Evolutionary conservation across 2,888 invertebrate species (phyloP).

Genomic region (Oscheius sp.): DNA sequence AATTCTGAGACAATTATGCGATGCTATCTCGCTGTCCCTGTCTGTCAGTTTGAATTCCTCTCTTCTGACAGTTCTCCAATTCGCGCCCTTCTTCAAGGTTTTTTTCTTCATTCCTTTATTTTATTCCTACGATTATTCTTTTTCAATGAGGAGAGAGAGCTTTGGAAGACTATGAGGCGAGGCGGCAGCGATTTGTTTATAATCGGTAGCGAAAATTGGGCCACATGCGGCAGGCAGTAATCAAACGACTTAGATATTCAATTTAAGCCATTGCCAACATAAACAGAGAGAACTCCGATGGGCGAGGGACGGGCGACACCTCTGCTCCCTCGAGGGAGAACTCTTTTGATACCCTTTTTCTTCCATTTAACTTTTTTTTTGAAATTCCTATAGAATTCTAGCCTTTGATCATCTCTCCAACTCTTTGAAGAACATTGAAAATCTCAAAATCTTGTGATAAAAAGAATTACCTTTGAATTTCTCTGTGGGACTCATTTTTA

Average conservation of each 20-base stretch:
- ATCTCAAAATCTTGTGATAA: too few species aligned
- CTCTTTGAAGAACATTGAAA: too few species aligned
- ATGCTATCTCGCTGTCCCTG: constrained; percentile 11
- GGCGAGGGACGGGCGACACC: neutral
- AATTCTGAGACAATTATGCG: constrained; percentile 17
- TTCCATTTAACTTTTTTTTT: neutral
- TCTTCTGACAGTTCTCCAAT: neutral
- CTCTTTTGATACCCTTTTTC: neutral
- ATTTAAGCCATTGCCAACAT: constrained; percentile 30
- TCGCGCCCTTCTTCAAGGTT: constrained; percentile 2
- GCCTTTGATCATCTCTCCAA: neutral
- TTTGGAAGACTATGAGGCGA: neutral
- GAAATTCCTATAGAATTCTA: neutral
- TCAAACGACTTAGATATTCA: constrained; percentile 30
- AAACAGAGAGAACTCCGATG: constrained; percentile 11
- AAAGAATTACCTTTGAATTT: too few species aligned
- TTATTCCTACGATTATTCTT: neutral
- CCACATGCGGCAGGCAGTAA: constrained; percentile 21
- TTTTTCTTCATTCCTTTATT: constrained; percentile 6
- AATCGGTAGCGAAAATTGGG: constrained; percentile 23
- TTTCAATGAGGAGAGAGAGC: neutral
- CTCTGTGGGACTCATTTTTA: too few species aligned
- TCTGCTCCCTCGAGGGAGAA: neutral
- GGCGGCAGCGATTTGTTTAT: constrained; percentile 22
- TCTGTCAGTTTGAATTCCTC: neutral